phyloP scores from a whole-genome alignment of 1,140 invertebrate species.

The Aphelinus atriplicis region DNA sequence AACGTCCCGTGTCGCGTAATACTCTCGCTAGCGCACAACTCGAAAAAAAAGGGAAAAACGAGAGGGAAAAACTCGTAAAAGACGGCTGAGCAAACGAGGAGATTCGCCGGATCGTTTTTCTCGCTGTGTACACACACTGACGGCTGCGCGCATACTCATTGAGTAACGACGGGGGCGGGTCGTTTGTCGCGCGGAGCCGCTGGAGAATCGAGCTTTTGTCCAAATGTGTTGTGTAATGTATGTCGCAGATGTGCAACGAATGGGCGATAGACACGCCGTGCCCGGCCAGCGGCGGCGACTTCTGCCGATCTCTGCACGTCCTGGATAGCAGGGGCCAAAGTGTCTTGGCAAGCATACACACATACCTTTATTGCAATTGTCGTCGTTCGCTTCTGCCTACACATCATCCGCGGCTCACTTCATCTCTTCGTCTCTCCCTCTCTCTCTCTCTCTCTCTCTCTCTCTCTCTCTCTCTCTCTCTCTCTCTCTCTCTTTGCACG shows the following conservation, averaged over 20 bases:
- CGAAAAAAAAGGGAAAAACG: no score
- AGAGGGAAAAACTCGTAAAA: no score
- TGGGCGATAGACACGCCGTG: slow-evolving; percentile 75
- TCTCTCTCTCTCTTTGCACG: neutral
- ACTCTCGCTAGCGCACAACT: no score
- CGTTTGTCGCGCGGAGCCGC: neutral
- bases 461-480: neutral
- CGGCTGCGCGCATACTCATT: neutral
- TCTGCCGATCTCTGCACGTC: slow-evolving; percentile 74
- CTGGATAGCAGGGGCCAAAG: slow-evolving; percentile 73
- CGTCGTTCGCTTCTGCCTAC: neutral
- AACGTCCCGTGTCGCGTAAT: no score
- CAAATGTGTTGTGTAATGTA: no score
- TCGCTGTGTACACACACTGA: neutral
- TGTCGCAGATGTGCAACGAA: slow-evolving; percentile 70
- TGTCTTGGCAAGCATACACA: slow-evolving; percentile 64
- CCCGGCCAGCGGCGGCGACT: slow-evolving; percentile 71
- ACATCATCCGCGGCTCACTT: no score
- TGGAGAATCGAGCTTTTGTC: no score
- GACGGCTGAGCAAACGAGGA: no score
- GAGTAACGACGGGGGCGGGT: neutral
- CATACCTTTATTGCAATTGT: slow-evolving; percentile 27
- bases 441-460: neutral
- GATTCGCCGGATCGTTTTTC: neutral
- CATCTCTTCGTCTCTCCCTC: no score